Evolutionary conservation across 2,797 vertebrate genomes (phyloP).

Genomic region (Discoglossus pictus): DNA sequence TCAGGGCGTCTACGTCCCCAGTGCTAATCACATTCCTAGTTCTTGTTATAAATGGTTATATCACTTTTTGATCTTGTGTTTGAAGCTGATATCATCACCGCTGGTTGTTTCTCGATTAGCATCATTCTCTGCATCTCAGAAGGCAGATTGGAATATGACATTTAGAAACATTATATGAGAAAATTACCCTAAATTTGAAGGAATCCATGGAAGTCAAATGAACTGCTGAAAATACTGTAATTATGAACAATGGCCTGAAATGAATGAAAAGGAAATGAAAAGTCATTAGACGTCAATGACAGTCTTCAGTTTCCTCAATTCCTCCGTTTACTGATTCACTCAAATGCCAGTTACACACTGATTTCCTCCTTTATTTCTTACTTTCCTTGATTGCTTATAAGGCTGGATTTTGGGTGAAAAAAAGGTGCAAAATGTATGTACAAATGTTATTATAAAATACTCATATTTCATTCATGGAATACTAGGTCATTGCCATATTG

Average conservation of each 20-base stretch:
- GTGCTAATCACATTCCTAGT: constrained; percentile 2
- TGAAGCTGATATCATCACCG: constrained; percentile 23
- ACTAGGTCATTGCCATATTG: too few species aligned
- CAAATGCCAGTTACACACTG: constrained; percentile 19
- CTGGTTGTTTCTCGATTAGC: constrained; percentile 23
- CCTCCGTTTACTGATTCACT: background rate
- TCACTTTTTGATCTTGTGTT: constrained; percentile 9
- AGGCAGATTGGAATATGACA: constrained; percentile 50
- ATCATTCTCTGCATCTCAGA: constrained; percentile 14
- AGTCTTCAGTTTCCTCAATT: constrained; percentile 10
- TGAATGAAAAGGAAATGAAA: constrained; percentile 60
- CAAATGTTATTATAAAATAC: background rate
- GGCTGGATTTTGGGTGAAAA: constrained; percentile 1
- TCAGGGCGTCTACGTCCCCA: too few species aligned
- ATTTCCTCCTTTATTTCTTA: constrained; percentile 39
- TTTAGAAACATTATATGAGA: constrained; percentile 56
- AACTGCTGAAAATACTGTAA: constrained; percentile 51
- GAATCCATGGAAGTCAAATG: constrained; percentile 53
- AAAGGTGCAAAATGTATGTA: background rate
- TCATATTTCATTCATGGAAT: background rate
- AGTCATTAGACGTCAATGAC: constrained; percentile 31
- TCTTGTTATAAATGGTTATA: constrained; percentile 19
- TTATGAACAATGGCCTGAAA: constrained; percentile 53
- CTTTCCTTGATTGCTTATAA: constrained; percentile 9
- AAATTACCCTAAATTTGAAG: constrained; percentile 55